Percentiles rank a stretch among this genome's conserved stretches.
These are phyloP conservation scores for Malacoctenus gilli DNA, from an alignment of 2,797 vertebrate genomes.

Conservation along the genomic window DNA sequence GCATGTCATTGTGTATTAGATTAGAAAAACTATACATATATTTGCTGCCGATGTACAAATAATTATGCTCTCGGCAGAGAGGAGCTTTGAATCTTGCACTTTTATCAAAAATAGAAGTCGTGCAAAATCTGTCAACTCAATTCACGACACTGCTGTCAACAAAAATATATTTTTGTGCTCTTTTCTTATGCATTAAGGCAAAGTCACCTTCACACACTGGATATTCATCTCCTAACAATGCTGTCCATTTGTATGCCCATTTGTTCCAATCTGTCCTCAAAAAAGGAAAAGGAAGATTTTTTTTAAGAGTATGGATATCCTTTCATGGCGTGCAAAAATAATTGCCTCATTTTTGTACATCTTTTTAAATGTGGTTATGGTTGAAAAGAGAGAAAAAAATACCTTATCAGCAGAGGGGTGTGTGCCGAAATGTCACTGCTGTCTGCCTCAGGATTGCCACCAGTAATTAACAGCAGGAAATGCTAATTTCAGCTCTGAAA, in stretches of 20 bases:
- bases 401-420: slow-evolving; percentile 11
- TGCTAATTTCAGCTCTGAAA: slow-evolving; percentile 49
- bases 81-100: slow-evolving; percentile 11
- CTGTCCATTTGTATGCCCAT: slow-evolving; percentile 12
- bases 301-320: background rate
- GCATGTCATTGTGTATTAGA: slow-evolving; percentile 40
- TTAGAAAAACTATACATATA: slow-evolving; percentile 27
- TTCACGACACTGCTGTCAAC: background rate
- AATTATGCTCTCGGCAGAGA: slow-evolving; percentile 14
- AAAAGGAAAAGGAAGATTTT: too few species aligned
- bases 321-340: slow-evolving; percentile 17
- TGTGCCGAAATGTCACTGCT: slow-evolving; percentile 40
- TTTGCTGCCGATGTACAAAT: slow-evolving; percentile 28
- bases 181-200: too few species aligned
- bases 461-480: slow-evolving; percentile 44
- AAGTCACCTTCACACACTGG: background rate
- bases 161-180: background rate
- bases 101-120: too few species aligned
- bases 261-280: slow-evolving; percentile 2
- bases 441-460: slow-evolving; percentile 38
- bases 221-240: slow-evolving; percentile 13
- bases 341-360: slow-evolving; percentile 3
- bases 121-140: slow-evolving; percentile 4
- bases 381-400: slow-evolving; percentile 4
- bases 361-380: background rate